Evolutionary conservation across 2,113 vertebrate species (phyloP).

Genomic region (Polypterus bichir): DNA sequence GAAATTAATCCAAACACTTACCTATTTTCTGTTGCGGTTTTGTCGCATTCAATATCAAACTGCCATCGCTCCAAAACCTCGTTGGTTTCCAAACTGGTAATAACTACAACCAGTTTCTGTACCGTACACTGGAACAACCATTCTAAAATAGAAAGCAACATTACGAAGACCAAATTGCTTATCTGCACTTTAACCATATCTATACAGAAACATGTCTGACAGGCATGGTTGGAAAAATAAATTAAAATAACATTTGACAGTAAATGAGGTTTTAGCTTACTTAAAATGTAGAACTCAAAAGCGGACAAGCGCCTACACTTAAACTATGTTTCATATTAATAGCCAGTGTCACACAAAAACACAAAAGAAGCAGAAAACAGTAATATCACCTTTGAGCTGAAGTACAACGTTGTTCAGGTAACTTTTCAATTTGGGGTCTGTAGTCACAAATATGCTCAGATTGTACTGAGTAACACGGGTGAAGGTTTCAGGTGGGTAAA

Average conservation of each 20-base stretch:
- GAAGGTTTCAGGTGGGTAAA: constrained; percentile 88
- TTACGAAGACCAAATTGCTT: too few relatives aligned
- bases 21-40: constrained; percentile 69
- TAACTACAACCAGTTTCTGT: constrained; percentile 85
- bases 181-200: too few relatives aligned
- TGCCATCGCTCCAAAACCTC: constrained; percentile 93
- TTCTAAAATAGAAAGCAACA: constrained; percentile 49
- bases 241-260: too few relatives aligned
- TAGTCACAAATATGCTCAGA: constrained; percentile 78
- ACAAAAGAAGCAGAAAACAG: neutral
- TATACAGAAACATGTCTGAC: too few relatives aligned
- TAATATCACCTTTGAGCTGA: constrained; percentile 70
- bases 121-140: constrained; percentile 84
- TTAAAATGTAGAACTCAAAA: too few relatives aligned
- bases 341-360: too few relatives aligned
- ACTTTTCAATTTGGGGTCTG: constrained; percentile 72
- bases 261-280: too few relatives aligned
- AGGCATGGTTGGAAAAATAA: too few relatives aligned
- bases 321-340: too few relatives aligned
- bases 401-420: constrained; percentile 80
- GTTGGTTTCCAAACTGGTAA: constrained; percentile 72
- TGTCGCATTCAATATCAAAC: constrained; percentile 91
- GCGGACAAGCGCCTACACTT: too few relatives aligned
- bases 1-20: constrained; percentile 16
- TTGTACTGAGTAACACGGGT: constrained; percentile 79